Evolutionary conservation across 2,797 vertebrate species (phyloP).

Genomic region (Pogoniulus pusillus): DNA sequence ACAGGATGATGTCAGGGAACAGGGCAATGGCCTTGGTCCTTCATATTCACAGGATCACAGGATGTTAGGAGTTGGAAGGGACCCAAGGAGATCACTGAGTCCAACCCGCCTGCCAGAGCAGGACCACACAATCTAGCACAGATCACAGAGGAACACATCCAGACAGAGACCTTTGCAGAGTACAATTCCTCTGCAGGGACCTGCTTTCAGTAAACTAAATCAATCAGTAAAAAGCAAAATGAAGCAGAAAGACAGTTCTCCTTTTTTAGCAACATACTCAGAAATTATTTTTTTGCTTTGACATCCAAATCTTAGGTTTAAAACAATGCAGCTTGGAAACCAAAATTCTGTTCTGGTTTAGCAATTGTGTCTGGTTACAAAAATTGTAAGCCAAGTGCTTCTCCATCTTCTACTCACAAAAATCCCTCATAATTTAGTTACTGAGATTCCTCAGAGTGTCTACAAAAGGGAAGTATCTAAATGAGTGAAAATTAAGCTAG

Average conservation of each 20-base stretch:
- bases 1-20: neutral
- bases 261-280: accelerated
- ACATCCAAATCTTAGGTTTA: neutral
- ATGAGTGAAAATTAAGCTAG: neutral
- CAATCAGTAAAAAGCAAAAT: neutral
- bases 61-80: too few relatives aligned
- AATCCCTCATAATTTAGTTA: neutral
- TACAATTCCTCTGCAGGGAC: neutral
- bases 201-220: neutral
- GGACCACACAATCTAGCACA: too few relatives aligned
- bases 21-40: neutral
- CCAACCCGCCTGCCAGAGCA: too few relatives aligned
- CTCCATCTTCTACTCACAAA: neutral
- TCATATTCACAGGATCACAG: too few relatives aligned
- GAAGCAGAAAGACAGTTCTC: neutral
- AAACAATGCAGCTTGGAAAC: neutral
- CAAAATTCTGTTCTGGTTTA: neutral
- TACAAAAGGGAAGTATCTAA: neutral
- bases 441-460: neutral
- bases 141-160: too few relatives aligned
- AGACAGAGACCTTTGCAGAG: too few relatives aligned
- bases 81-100: too few relatives aligned
- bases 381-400: neutral
- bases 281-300: neutral
- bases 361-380: neutral